Evolutionary conservation across 2,888 invertebrate genomes (phyloP), one percentile per base, ranked within the genome.

Genomic region (Agrotis segetum): DNA sequence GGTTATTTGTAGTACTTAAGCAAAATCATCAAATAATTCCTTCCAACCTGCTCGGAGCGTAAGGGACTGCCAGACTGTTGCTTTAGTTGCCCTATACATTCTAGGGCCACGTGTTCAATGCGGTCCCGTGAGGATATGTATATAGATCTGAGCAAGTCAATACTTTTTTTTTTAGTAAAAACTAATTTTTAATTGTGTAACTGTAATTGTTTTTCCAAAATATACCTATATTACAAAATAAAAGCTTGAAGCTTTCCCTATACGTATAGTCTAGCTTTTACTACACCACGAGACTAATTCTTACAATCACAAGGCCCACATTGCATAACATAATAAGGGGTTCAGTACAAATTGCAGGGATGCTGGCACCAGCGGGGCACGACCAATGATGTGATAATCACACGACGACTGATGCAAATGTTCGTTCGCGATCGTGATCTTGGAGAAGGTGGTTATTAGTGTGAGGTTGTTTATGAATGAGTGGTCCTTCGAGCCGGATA

Each of bases 321-420:
- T 83, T 83, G 77, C 84, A 67, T 83, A 81, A 83, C 53, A 21
- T 55, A 70, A 83, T 81, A 72, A 79, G 73, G 55, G 70, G 80
- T 71, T 62, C 63, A 78, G 53, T 24, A 49, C 72, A 76, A 81
- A 81, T 78, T 75, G 64, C 66, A 34, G 66, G 55, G 71, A 80
- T 71, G 61, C 47, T 49, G 64, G 55, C 60, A 19, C 24, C 24
- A 50, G 49, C 16, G 61, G 66, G 13, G 50, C 79, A 74, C 59
- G 70, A 74, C 52, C 24, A 69, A 59, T 52, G 56, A 81, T 73
- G 59, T 66, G 77, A 78, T 78, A 74, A 79, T 79, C 34, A 79
- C 24, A 60, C 56, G 21, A 61, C 13, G 19, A 29, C 47, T 64
- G 52, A 77, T 78, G 79, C 55, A 56, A 78, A 67, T 78, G 69